These are phyloP conservation scores for Neolamprologus variostigma DNA, from an alignment of 2,113 vertebrate genomes.

Conservation along the genomic window DNA sequence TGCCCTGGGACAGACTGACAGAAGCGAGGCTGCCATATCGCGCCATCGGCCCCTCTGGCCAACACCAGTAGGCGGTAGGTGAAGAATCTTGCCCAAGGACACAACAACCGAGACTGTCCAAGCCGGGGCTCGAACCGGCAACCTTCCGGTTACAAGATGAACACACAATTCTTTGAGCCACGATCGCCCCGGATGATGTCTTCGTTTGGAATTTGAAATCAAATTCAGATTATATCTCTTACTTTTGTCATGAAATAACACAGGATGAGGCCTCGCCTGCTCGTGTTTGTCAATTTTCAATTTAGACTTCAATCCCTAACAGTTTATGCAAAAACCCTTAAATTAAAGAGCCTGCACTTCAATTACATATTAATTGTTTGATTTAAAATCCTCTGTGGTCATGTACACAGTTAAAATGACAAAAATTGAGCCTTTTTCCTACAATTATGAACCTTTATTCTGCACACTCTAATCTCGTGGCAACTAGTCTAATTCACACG, in stretches of 20 bases:
- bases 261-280: background rate
- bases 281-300: background rate
- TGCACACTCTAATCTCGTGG: background rate
- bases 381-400: background rate
- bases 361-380: background rate
- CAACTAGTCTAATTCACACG: background rate
- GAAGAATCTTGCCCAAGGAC: too few relatives aligned
- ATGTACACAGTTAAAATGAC: background rate
- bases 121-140: too few relatives aligned
- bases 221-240: background rate
- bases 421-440: background rate
- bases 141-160: too few relatives aligned
- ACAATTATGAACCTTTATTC: background rate
- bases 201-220: background rate
- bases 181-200: background rate
- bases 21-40: too few relatives aligned
- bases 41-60: too few relatives aligned
- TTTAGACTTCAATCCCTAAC: background rate
- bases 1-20: too few relatives aligned
- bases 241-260: background rate
- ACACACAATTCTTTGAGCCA: too few relatives aligned
- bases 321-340: background rate
- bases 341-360: background rate
- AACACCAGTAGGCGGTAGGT: too few relatives aligned
- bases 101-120: too few relatives aligned